A percentile compares a stretch with the other conserved stretches of the same genome.
Evolutionary conservation across 2,113 vertebrate genomes (phyloP).

Genomic region (Procavia capensis): DNA sequence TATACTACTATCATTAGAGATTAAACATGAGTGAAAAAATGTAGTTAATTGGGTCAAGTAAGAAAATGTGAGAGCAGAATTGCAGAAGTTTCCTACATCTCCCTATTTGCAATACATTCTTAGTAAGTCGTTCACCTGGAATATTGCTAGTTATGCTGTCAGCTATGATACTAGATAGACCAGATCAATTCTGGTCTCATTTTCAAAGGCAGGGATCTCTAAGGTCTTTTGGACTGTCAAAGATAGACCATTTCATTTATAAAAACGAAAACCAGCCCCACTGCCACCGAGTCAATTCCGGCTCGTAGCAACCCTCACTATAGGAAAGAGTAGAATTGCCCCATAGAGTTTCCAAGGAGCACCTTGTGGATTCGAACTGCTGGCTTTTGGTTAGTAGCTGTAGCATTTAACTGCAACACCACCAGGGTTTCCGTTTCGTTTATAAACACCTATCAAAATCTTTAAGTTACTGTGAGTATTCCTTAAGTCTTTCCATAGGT

Average conservation of each 20-base stretch:
- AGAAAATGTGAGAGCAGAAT: conserved; percentile 20
- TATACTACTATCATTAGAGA: conserved; percentile 50
- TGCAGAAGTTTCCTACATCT: not conserved
- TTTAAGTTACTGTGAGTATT: conserved; percentile 4
- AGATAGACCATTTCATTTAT: conserved; percentile 47
- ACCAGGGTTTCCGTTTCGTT: no score
- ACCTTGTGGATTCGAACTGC: no score
- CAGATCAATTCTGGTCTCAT: not conserved
- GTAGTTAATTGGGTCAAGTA: not conserved
- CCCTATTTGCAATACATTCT: not conserved
- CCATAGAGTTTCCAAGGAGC: no score
- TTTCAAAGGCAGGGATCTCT: not conserved
- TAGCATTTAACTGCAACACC: no score
- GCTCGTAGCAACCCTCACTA: no score
- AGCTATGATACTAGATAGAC: not conserved
- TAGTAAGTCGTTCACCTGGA: conserved; percentile 3
- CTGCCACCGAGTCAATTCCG: no score
- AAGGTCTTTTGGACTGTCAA: not conserved
- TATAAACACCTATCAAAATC: conserved; percentile 26
- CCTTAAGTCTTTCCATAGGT: not conserved
- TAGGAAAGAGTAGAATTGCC: no score
- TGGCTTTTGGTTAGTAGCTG: no score
- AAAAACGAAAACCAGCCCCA: no score
- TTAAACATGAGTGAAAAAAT: conserved; percentile 40
- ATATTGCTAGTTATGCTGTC: conserved; percentile 1